Conservation (phyloP, 23 tunicate genomes). For the Styela clava region DNA sequence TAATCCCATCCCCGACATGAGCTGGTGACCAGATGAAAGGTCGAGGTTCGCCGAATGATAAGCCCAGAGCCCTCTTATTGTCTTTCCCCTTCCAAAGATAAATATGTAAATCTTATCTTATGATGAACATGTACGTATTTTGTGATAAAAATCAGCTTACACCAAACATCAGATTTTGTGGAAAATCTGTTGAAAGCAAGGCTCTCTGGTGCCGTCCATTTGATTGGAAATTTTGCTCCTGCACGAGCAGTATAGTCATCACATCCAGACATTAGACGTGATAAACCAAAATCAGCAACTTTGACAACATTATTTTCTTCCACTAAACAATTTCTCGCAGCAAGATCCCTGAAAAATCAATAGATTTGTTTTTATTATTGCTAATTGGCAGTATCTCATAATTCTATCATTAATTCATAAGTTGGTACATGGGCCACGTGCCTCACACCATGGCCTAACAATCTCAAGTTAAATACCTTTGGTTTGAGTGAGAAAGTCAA, state of each 20-base stretch:
- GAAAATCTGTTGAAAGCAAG: constrained; percentile 94
- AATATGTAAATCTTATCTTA: too few relatives aligned
- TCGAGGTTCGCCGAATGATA: too few relatives aligned
- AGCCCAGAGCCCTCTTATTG: too few relatives aligned
- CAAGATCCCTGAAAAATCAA: constrained; percentile 63
- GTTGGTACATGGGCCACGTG: too few relatives aligned
- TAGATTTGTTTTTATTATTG: neutral
- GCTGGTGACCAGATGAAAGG: too few relatives aligned
- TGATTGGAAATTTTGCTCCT: constrained; percentile 91
- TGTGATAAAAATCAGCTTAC: constrained; percentile 61
- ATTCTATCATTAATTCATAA: too few relatives aligned
- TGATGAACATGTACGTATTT: too few relatives aligned
- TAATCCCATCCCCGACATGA: too few relatives aligned
- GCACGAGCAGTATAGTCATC: constrained; percentile 90
- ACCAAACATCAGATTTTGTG: constrained; percentile 97
- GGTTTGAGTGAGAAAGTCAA: too few relatives aligned
- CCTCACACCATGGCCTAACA: too few relatives aligned
- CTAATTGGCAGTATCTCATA: neutral
- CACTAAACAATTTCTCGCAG: constrained; percentile 87
- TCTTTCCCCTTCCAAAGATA: too few relatives aligned
- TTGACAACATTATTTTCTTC: constrained; percentile 81
- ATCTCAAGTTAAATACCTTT: too few relatives aligned
- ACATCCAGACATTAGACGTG: constrained; percentile 56
- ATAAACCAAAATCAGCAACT: constrained; percentile 93
- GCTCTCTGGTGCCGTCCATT: constrained; percentile 97